Conservation (phyloP, 2,888 invertebrate species). For the Orthosia gracilis region DNA sequence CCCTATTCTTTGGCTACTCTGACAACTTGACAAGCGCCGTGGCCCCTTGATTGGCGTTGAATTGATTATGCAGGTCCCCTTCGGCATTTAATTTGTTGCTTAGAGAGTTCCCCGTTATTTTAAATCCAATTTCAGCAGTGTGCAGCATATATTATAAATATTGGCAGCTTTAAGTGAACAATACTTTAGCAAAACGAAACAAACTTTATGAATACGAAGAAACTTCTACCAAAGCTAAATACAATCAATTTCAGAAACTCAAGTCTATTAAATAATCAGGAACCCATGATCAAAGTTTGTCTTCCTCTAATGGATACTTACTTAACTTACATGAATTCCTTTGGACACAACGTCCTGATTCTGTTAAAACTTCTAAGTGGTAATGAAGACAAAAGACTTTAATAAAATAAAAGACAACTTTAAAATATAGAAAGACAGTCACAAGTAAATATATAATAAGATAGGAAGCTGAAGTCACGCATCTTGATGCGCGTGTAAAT, state of each 20-base stretch:
- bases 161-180: slow-evolving; percentile 9
- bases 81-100: slow-evolving; percentile 11
- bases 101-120: background rate
- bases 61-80: slow-evolving; percentile 8
- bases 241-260: slow-evolving; percentile 26
- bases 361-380: slow-evolving; percentile 24
- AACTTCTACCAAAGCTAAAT: slow-evolving; percentile 36
- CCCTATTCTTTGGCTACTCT: background rate
- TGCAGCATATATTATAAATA: background rate
- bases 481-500: slow-evolving; percentile 19
- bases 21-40: background rate
- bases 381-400: slow-evolving; percentile 23
- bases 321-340: slow-evolving; percentile 30
- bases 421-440: slow-evolving; percentile 13
- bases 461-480: background rate
- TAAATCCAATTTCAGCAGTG: background rate
- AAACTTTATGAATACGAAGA: slow-evolving; percentile 22
- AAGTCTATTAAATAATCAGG: slow-evolving; percentile 50
- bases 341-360: slow-evolving; percentile 19
- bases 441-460: background rate
- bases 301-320: slow-evolving; percentile 29
- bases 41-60: background rate
- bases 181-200: slow-evolving; percentile 6
- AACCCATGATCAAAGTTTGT: slow-evolving; percentile 30
- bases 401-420: slow-evolving; percentile 5